phyloP scores from a whole-genome alignment of 1,140 invertebrate genomes.

The Formica selysi region DNA sequence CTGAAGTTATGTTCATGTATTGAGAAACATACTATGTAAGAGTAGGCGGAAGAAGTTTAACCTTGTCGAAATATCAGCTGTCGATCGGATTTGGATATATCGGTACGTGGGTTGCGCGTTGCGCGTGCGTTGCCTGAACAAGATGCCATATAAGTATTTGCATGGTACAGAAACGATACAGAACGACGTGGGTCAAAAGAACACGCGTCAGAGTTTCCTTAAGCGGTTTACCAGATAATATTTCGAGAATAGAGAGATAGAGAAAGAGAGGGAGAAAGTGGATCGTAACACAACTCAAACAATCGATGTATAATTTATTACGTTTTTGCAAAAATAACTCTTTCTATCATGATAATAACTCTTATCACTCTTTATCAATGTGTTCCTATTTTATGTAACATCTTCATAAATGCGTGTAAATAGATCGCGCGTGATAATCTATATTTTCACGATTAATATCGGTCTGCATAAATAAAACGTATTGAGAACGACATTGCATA shows the following conservation, averaged over 20 bases:
- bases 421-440: background rate
- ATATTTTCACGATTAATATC: slow-evolving; percentile 26
- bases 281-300: background rate
- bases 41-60: slow-evolving; percentile 27
- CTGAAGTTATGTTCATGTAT: background rate
- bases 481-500: background rate
- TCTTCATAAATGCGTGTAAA: background rate
- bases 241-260: slow-evolving; percentile 55
- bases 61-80: slow-evolving; percentile 47
- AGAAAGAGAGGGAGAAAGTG: background rate
- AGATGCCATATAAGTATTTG: slow-evolving; percentile 77
- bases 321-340: slow-evolving; percentile 16
- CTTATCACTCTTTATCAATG: background rate
- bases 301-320: slow-evolving; percentile 24
- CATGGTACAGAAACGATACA: slow-evolving; percentile 41
- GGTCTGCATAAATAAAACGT: slow-evolving; percentile 1
- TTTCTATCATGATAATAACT: background rate
- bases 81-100: slow-evolving; percentile 72
- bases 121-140: slow-evolving; percentile 70
- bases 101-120: slow-evolving; percentile 75
- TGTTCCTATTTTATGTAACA: background rate
- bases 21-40: background rate
- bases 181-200: slow-evolving; percentile 72
- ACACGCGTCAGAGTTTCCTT: slow-evolving; percentile 61
- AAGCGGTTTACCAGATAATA: slow-evolving; percentile 58